Evolutionary conservation across 23 tunicate species (phyloP).

Genomic region (Halocynthia roretzi): DNA sequence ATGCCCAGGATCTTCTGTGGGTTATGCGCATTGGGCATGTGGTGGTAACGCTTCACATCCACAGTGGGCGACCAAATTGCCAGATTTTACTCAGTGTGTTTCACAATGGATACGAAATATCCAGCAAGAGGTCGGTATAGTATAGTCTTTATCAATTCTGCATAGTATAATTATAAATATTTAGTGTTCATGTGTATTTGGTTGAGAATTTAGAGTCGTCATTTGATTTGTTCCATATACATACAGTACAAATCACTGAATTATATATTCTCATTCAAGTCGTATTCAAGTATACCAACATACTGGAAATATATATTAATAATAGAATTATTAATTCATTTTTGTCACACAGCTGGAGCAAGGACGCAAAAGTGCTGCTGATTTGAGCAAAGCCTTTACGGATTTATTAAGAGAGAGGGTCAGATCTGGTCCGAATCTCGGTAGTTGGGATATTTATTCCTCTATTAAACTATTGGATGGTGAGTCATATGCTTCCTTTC

Average conservation of each 20-base stretch:
- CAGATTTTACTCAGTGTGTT: slow-evolving; percentile 75
- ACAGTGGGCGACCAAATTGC: slow-evolving; percentile 57
- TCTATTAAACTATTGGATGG: slow-evolving; percentile 31
- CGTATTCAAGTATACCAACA: too few relatives aligned
- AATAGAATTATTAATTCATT: background rate
- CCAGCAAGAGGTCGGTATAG: slow-evolving; percentile 38
- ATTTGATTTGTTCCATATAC: too few relatives aligned
- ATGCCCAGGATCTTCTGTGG: slow-evolving; percentile 51
- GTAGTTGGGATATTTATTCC: slow-evolving; percentile 49
- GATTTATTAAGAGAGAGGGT: slow-evolving; percentile 7
- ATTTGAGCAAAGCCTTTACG: slow-evolving; percentile 31
- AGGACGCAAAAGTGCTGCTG: slow-evolving; percentile 22
- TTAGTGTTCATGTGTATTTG: too few relatives aligned
- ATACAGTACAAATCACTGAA: too few relatives aligned
- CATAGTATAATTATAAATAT: too few relatives aligned
- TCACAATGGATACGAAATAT: slow-evolving; percentile 72
- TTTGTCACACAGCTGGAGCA: slow-evolving; percentile 15
- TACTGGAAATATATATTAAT: too few relatives aligned
- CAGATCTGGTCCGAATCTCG: slow-evolving; percentile 2
- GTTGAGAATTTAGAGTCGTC: too few relatives aligned
- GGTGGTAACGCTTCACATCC: slow-evolving; percentile 53
- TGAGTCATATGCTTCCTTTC: slow-evolving; percentile 2
- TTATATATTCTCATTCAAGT: too few relatives aligned
- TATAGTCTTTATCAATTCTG: background rate
- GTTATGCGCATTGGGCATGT: slow-evolving; percentile 72